Conservation (phyloP, 2,113 vertebrate species). For the Pituophis catenifer region DNA sequence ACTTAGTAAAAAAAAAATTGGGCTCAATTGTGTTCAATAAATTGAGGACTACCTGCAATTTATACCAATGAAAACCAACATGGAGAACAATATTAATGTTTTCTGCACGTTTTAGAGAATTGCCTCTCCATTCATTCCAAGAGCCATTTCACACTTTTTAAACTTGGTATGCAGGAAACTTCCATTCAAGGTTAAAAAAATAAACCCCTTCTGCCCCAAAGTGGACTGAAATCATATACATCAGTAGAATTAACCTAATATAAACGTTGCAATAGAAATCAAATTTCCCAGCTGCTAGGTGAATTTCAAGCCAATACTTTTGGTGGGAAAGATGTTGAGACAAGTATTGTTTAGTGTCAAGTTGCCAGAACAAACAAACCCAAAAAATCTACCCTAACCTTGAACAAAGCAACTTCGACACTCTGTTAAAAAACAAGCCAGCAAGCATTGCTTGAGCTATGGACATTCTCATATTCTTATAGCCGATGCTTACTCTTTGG, state of each 20-base stretch:
- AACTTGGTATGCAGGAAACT: background rate
- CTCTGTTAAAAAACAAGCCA: background rate
- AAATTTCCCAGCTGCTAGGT: background rate
- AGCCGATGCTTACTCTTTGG: background rate
- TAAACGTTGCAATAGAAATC: background rate
- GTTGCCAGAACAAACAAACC: background rate
- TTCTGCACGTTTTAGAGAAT: background rate
- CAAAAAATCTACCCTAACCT: background rate
- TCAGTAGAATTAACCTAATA: background rate
- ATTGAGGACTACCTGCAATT: background rate
- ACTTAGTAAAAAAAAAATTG: background rate
- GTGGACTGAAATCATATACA: background rate
- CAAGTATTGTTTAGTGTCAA: background rate
- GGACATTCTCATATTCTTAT: background rate
- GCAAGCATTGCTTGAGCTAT: background rate
- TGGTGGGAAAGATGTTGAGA: background rate
- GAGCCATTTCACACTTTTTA: background rate
- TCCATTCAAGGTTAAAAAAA: background rate
- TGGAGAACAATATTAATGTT: background rate
- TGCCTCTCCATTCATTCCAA: background rate
- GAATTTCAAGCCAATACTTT: background rate
- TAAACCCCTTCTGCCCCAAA: background rate
- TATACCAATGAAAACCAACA: background rate
- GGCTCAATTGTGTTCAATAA: background rate
- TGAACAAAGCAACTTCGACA: background rate